These are phyloP conservation scores for Cynaeus angustus DNA, from an alignment of 2,888 invertebrate genomes.

Conservation along the genomic window DNA sequence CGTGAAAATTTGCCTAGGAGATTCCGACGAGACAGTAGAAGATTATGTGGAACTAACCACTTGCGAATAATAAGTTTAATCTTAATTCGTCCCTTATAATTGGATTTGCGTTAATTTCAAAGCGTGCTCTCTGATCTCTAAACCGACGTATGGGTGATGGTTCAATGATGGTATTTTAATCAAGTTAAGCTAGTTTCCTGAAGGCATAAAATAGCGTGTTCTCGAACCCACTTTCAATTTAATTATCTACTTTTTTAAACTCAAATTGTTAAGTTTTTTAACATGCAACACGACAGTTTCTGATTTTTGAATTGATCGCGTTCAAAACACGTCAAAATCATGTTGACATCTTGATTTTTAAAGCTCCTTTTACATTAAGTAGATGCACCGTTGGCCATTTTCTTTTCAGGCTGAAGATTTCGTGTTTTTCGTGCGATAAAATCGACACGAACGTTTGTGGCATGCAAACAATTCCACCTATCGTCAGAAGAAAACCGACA, in stretches of 20 bases:
- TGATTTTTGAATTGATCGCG: too few species aligned
- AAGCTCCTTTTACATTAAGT: not conserved
- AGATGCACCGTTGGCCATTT: constrained; percentile 2
- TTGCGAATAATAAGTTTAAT: constrained; percentile 15
- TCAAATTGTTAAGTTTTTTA: too few species aligned
- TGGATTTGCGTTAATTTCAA: too few species aligned
- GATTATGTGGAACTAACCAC: constrained; percentile 15
- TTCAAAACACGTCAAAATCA: too few species aligned
- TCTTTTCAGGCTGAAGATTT: constrained; percentile 14
- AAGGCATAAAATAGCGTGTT: too few species aligned
- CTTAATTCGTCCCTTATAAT: constrained; percentile 9
- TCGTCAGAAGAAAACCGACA: constrained; percentile 10
- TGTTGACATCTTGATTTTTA: too few species aligned
- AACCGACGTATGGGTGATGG: constrained; percentile 1
- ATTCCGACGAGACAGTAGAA: not conserved
- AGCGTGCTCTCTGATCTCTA: not conserved
- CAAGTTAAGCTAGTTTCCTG: constrained; percentile 8
- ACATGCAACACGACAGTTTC: too few species aligned
- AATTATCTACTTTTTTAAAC: too few species aligned
- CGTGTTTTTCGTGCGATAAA: constrained; percentile 24
- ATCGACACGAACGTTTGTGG: constrained; percentile 25
- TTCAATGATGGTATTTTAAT: constrained; percentile 26
- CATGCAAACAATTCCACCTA: constrained; percentile 38
- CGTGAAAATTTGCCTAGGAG: too few species aligned
- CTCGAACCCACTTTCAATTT: too few species aligned